A percentile compares a stretch with the other conserved stretches of the same genome.
phyloP scores from a whole-genome alignment of 2,113 vertebrate species.

The Agapornis roseicollis region DNA sequence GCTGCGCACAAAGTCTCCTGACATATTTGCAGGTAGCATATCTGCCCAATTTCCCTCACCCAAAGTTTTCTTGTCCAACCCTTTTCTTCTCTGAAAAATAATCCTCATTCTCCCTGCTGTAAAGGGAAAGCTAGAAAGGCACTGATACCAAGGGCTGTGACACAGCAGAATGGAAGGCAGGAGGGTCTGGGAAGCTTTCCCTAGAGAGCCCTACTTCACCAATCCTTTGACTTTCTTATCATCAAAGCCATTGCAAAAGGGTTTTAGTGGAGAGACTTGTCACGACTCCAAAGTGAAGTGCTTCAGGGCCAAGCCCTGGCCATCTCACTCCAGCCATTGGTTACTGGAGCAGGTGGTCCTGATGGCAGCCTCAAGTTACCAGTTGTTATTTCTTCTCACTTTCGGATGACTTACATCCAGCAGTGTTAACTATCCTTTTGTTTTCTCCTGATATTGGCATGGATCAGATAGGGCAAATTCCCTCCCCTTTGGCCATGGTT shows the following conservation, averaged over 20 bases:
- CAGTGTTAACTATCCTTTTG: neutral
- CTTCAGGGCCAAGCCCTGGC: neutral
- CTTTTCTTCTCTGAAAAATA: neutral
- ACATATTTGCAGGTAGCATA: neutral
- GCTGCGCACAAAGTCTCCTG: neutral
- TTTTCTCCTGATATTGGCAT: neutral
- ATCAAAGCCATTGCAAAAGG: neutral
- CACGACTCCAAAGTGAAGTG: neutral
- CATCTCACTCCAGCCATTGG: neutral
- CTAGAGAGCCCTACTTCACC: neutral
- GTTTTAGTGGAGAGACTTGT: neutral
- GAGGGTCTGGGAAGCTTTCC: neutral
- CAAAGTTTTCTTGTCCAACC: neutral
- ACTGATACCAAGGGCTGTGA: neutral
- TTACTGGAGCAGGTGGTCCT: neutral
- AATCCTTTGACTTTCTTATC: neutral
- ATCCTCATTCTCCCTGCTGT: neutral
- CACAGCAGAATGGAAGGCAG: neutral
- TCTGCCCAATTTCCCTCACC: fast-evolving
- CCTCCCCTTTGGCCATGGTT: neutral
- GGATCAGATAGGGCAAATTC: neutral
- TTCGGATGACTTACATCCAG: neutral
- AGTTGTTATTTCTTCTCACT: neutral
- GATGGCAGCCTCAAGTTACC: neutral
- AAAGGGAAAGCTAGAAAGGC: neutral